A percentile compares a stretch with the other conserved stretches of the same genome.
Evolutionary conservation across 2,113 vertebrate genomes (phyloP).

Genomic region (Promerops cafer): DNA sequence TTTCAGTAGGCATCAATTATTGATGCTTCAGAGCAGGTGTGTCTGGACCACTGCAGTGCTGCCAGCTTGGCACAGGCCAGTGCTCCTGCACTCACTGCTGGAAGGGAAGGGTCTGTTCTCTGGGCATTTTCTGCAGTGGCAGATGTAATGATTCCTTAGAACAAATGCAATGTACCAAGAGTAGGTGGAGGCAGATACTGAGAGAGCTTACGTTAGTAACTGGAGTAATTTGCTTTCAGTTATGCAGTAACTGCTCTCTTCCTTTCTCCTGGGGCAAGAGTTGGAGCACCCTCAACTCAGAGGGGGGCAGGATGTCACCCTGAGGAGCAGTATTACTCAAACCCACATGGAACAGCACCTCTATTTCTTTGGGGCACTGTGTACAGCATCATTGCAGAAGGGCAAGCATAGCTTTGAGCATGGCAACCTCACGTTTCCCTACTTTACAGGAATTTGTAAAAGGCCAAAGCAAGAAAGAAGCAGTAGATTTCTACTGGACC

Average conservation of each 20-base stretch:
- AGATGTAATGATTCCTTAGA: neutral
- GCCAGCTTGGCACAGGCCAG: neutral
- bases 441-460: neutral
- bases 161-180: neutral
- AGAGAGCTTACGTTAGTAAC: neutral
- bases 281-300: neutral
- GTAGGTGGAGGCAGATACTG: neutral
- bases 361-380: neutral
- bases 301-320: neutral
- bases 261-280: neutral
- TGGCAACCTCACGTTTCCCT: neutral
- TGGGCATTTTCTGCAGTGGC: neutral
- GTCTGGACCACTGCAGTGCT: neutral
- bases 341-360: neutral
- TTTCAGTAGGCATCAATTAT: accelerated
- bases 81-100: neutral
- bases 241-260: neutral
- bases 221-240: neutral
- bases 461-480: neutral
- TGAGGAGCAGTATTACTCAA: neutral
- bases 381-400: neutral
- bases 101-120: neutral
- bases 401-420: neutral
- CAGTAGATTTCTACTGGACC: neutral
- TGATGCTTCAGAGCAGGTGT: neutral